Evolutionary conservation across 2,797 vertebrate species (phyloP), one percentile per base, ranked within the genome.

Genomic region (Pantherophis alleghaniensis): DNA sequence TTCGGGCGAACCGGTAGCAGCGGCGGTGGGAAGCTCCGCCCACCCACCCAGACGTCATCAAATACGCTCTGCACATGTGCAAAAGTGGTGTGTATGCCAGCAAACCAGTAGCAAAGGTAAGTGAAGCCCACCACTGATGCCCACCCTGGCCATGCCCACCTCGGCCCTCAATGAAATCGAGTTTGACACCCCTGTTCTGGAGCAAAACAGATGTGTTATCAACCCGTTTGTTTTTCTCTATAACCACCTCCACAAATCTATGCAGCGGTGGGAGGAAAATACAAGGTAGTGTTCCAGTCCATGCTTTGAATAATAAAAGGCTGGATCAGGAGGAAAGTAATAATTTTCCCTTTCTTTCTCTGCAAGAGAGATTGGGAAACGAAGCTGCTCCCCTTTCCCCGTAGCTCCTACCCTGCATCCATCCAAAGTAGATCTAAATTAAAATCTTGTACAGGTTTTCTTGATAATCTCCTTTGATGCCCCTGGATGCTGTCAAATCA

Each of bases 381-480:
- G 94, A 87, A 96, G 91, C 93, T 91, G 69, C 51, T 74, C 51
- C 93, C 96, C 93, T 92, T 61, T 94, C 89, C 90, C 92, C 88
- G 0, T 56, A 42, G 51, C 92, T 93, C 94, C 95, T 92, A 93
- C 90, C 94, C 53, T 16, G 51, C 89, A 96, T 95, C 96, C 96
- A 95, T 97, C 96, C 94, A 18, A 20, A 94, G 92, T 94, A 18
- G 90, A 98, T 98, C 98, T 98, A 98, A 98, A 98, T 98, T 98
- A 98, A 97, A 98, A 98, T 98, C 97, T 97, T 96, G 96, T 98
- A 97, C 97, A 53, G 95, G 4, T 95, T 96, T 96, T 95, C 95
- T 26, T 93, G 96, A 97, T 98, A 97, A 98, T 98, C 97, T 97
- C 96, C 96, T 97, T 96, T 97, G 98, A 98, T 97, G 96, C 95